These are phyloP conservation scores for Siderastrea radians DNA, from an alignment of 92 coral and sea anemone species.

Conservation along the genomic window DNA sequence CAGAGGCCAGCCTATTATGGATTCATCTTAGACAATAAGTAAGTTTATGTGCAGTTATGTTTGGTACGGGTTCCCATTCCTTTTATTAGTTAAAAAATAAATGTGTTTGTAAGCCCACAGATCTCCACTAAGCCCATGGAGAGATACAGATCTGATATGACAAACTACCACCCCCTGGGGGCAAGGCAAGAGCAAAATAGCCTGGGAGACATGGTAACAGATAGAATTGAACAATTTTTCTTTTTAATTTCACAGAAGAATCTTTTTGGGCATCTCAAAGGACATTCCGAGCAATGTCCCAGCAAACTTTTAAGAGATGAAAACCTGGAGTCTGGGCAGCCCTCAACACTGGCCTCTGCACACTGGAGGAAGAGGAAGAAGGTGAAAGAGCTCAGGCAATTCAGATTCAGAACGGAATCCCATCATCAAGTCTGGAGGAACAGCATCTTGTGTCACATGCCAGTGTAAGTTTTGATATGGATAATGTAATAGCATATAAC, in stretches of 20 bases:
- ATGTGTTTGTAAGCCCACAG: background rate
- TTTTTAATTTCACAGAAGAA: constrained; percentile 13
- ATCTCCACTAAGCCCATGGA: background rate
- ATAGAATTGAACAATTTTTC: too few relatives aligned
- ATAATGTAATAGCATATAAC: background rate
- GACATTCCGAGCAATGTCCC: constrained; percentile 37
- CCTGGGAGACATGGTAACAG: too few relatives aligned
- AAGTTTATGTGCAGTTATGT: constrained; percentile 28
- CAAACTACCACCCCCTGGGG: background rate
- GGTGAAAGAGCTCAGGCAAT: constrained; percentile 9
- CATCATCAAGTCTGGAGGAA: constrained; percentile 9
- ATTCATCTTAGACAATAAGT: constrained; percentile 52
- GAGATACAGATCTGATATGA: background rate
- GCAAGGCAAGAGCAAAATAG: too few relatives aligned
- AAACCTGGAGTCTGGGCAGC: constrained; percentile 45
- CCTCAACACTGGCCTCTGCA: constrained; percentile 34
- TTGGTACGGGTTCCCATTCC: too few relatives aligned
- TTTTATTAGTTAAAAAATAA: too few relatives aligned
- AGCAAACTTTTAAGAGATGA: constrained; percentile 33
- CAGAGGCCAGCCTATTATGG: constrained; percentile 55
- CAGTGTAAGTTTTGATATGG: background rate
- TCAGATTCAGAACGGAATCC: background rate
- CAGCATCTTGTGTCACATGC: constrained; percentile 10
- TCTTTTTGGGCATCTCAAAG: constrained; percentile 44
- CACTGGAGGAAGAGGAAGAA: constrained; percentile 13